Base-by-base conservation (phyloP, 2,797 vertebrate species). In the Propithecus deckenii region DNA sequence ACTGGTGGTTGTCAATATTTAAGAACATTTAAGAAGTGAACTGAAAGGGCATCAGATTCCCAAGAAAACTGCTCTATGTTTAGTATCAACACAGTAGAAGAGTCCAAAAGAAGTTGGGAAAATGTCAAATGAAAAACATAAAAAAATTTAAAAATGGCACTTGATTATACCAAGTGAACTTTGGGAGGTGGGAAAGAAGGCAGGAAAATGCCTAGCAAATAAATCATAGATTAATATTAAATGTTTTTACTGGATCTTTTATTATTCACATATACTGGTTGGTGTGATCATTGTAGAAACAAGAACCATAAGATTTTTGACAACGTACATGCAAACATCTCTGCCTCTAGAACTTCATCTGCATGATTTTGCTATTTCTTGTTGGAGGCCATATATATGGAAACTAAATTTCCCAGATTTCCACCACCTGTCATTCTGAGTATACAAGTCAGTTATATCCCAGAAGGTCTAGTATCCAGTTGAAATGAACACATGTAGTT, bases 31-130 rank as follows among this genome's bases (percentile, higher is more conserved):
- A 72, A 91, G 72, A 91, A 96, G 28, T 93, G 35, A 92, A 57
- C 46, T 59, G 35, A 98, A 98, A 98, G 97, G 96, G 89, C 95
- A 97, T 79, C 89, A 84, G 69, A 97, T 97, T 98, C 97, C 95
- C 97, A 97, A 96, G 92, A 93, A 96, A 46, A 86, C 83, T 96
- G 81, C 92, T 88, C n/a, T 94, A 92, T 97, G 63, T 97, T 93
- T 93, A 91, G 80, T 78, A 76, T 79, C 94, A 97, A 76, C 11
- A 81, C 8, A 94, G 41, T 0, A 59, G 46, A 89, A 94, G 59
- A 96, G 38, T 52, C 35, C 15, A 15, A 52, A 93, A 76, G 59
- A 20, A 4, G 5, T 50, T 84, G 41, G n/a, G 43, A 59, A 96
- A 93, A 96, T 91, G 71, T 96, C 88, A 90, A 93, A 90, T 74